Percentiles rank a stretch among this genome's conserved stretches.
Conservation (phyloP, 2,888 invertebrate genomes). For the Diaphora mendica region DNA sequence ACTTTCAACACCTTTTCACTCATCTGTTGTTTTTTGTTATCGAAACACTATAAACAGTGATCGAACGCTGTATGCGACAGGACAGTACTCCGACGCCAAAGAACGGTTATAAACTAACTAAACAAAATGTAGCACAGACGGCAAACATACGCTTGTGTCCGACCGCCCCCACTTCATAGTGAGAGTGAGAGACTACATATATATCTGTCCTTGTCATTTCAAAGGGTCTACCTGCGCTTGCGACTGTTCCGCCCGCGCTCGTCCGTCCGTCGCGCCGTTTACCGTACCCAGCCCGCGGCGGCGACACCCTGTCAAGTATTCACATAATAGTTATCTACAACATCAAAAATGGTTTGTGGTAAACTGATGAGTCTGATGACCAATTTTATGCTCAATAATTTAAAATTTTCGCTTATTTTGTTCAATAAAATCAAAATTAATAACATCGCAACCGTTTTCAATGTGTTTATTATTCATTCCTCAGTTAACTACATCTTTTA, state of each 20-base stretch:
- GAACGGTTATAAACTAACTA: conserved; percentile 86
- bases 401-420: conserved; percentile 38
- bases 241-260: conserved; percentile 65
- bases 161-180: conserved; percentile 81
- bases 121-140: conserved; percentile 86
- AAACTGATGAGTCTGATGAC: conserved; percentile 35
- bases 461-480: background rate
- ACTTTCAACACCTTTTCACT: conserved; percentile 75
- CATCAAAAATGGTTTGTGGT: conserved; percentile 57
- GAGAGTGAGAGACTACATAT: conserved; percentile 65
- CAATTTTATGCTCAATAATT: conserved; percentile 53
- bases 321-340: conserved; percentile 76
- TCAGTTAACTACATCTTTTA: background rate
- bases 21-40: conserved; percentile 81
- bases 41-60: conserved; percentile 73
- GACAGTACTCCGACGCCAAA: conserved; percentile 61
- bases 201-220: conserved; percentile 53
- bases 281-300: conserved; percentile 68
- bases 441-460: background rate
- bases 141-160: conserved; percentile 79
- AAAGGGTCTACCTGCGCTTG: conserved; percentile 81
- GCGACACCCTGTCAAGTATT: conserved; percentile 83
- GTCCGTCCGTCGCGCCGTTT: conserved; percentile 34
- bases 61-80: conserved; percentile 47
- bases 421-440: conserved; percentile 9